Conservation (phyloP, 2,888 invertebrate genomes). For the Tenodera sinensis region DNA sequence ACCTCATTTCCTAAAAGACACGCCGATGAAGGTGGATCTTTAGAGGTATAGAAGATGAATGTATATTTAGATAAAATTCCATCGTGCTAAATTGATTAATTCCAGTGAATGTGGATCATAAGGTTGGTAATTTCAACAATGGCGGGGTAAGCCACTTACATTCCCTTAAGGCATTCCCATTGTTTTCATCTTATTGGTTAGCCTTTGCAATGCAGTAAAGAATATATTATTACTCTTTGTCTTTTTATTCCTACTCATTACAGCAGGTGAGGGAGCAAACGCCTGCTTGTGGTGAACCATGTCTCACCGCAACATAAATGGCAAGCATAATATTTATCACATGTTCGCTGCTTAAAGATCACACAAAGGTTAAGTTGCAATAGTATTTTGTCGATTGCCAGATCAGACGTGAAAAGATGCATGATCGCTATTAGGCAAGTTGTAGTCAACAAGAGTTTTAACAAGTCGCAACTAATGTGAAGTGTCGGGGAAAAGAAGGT, state of each 20-base stretch:
- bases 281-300: not conserved
- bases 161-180: too few relatives aligned
- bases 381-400: not conserved
- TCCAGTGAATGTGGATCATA: too few relatives aligned
- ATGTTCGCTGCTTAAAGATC: not conserved
- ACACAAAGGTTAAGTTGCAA: not conserved
- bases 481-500: not conserved
- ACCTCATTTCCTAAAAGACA: too few relatives aligned
- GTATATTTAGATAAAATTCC: too few relatives aligned
- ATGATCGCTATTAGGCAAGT: not conserved
- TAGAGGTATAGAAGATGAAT: too few relatives aligned
- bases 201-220: not conserved
- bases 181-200: not conserved
- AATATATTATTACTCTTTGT: not conserved
- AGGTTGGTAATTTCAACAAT: too few relatives aligned
- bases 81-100: too few relatives aligned
- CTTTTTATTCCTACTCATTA: not conserved
- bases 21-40: too few relatives aligned
- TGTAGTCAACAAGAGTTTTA: not conserved
- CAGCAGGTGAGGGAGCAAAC: not conserved
- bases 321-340: not conserved
- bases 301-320: not conserved
- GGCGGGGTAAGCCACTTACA: too few relatives aligned
- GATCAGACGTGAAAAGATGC: not conserved
- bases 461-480: not conserved